Evolutionary conservation across 2,113 vertebrate species (phyloP), one percentile per base, ranked within the genome.

Genomic region (Neogobius melanostomus): DNA sequence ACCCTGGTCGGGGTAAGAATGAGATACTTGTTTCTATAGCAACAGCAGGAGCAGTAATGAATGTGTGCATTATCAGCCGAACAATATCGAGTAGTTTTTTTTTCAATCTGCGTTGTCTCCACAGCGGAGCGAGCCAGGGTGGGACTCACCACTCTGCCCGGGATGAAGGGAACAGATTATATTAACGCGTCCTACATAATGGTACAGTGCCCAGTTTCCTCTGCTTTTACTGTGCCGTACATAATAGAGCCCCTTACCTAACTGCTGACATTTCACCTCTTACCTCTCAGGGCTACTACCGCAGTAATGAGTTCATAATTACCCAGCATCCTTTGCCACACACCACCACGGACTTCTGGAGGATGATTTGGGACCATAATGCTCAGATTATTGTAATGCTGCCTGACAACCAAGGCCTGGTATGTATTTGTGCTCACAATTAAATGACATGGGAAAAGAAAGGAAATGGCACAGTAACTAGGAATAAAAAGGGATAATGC

Each of bases 331-430:
- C 97, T 46, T 92, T 99, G 90, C 97, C 98, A 69, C 97, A 98
- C 75, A 99, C 97, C 0, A 99, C 95, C 81, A 98, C 96, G 84
- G 97, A 99, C 77, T 99, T 98, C 91, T 99, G 97, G 98, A 90
- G 97, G 79, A 99, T 99, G 98, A 99, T 99, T 85, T 99, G 97
- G 98, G 97, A 99, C 89, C 97, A 99, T 83, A 99, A 99, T 0
- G 96, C 97, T 66, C 97, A 99, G 89, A 98, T 99, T 87, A 98
- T 98, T 21, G 95, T 99, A 91, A 99, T 99, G 98, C 90, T 99
- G 91, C 96, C 98, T 0, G 98, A 98, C 90, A 98, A 96, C 92
- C 95, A 96, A 83, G 94, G 97, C 85, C 90, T 99, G 91, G 98
- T 99, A 88, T 92, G 96, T 87, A 47, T 36, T 36, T 36, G 28